These are phyloP conservation scores for Drosophila hamatofila DNA, from an alignment of 2,888 invertebrate species.

Conservation along the genomic window DNA sequence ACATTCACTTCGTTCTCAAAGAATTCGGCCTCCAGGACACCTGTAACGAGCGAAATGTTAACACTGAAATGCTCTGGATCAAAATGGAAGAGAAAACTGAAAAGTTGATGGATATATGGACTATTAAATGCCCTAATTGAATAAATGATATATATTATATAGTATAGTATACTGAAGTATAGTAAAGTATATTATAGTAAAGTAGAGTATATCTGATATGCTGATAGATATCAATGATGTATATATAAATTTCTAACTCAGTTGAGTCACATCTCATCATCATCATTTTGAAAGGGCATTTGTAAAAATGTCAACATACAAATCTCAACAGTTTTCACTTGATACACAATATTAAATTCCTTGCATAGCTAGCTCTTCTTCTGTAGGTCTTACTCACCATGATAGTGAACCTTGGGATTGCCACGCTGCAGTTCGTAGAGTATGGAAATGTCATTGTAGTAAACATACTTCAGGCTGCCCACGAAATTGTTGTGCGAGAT, in stretches of 20 bases:
- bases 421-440: conserved; percentile 94
- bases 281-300: not conserved
- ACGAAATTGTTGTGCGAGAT: conserved; percentile 94
- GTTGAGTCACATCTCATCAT: not conserved
- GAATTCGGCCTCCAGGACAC: conserved; percentile 93
- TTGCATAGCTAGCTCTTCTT: not conserved
- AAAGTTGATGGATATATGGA: not conserved
- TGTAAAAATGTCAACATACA: not conserved
- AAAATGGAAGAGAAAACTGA: not conserved
- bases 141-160: too few species aligned
- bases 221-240: not conserved
- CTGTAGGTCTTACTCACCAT: conserved; percentile 84
- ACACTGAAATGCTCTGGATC: conserved; percentile 10
- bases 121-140: not conserved
- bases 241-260: not conserved
- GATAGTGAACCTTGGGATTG: conserved; percentile 94
- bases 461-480: conserved; percentile 95
- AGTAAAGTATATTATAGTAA: too few species aligned
- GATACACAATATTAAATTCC: not conserved
- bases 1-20: conserved; percentile 93
- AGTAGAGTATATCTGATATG: too few species aligned
- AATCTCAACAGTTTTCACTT: conserved; percentile 9
- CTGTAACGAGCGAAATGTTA: conserved; percentile 71
- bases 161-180: not conserved
- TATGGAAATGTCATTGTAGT: conserved; percentile 96